Conservation (phyloP, 1,140 invertebrate genomes). For the Amphibalanus amphitrite region DNA sequence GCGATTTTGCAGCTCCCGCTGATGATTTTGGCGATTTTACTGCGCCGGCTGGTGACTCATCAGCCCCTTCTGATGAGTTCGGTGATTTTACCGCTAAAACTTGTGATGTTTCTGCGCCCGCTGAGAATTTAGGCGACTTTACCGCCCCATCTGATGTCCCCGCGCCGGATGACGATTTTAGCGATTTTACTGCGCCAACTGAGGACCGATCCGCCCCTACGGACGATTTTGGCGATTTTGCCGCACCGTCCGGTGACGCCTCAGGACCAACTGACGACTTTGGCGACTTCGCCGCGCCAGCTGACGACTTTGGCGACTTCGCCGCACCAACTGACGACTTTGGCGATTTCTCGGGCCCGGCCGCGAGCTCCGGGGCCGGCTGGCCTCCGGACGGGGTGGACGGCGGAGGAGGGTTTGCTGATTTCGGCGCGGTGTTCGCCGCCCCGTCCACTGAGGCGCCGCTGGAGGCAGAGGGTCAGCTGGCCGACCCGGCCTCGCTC, state of each 20-base stretch:
- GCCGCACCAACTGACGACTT: not conserved
- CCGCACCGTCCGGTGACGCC: too few relatives aligned
- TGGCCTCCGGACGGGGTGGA: not conserved
- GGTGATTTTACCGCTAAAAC: too few relatives aligned
- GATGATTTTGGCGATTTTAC: too few relatives aligned
- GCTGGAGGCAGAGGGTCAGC: not conserved
- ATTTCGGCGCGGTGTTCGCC: not conserved
- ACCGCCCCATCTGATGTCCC: too few relatives aligned
- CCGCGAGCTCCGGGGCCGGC: too few relatives aligned
- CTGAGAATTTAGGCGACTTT: too few relatives aligned
- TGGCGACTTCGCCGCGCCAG: not conserved
- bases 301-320: not conserved
- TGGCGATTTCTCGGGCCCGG: not conserved
- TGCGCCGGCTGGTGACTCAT: too few relatives aligned
- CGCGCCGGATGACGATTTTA: constrained; percentile 19
- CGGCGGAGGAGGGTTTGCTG: not conserved
- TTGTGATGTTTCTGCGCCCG: too few relatives aligned
- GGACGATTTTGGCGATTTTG: not conserved
- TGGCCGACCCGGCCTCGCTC: not conserved
- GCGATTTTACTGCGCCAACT: not conserved
- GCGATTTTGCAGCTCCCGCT: too few relatives aligned
- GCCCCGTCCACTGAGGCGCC: too few relatives aligned
- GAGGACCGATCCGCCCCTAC: not conserved
- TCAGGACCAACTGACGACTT: not conserved
- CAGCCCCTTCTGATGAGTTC: too few relatives aligned